Percentiles rank a stretch among this genome's conserved stretches.
Evolutionary conservation across 23 tunicate species (phyloP).

Genomic region (Trididemnum clinides): DNA sequence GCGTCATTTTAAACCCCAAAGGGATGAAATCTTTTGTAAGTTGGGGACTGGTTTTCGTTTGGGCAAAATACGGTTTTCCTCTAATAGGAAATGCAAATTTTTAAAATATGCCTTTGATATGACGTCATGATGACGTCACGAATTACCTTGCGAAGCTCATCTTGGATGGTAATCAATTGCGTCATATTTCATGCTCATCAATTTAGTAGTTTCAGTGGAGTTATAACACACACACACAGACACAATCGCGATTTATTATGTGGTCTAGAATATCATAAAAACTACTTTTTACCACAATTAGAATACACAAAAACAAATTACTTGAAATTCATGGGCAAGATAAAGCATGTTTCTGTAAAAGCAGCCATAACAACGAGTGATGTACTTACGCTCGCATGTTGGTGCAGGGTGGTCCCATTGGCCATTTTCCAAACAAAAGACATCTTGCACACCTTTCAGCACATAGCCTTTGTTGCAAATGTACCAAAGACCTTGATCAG

Average conservation of each 20-base stretch:
- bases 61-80: no score
- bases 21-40: no score
- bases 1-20: no score
- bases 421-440: background rate
- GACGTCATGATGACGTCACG: no score
- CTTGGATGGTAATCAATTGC: background rate
- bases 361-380: no score
- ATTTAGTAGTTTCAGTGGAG: background rate
- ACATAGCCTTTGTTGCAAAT: background rate
- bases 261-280: background rate
- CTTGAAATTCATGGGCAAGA: no score
- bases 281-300: background rate
- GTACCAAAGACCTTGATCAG: background rate
- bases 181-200: background rate
- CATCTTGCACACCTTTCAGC: background rate
- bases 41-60: no score
- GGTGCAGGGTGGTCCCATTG: conserved; percentile 8
- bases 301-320: no score
- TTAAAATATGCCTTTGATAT: no score
- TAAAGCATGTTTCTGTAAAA: no score
- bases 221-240: background rate
- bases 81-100: no score
- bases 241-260: background rate
- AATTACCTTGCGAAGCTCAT: background rate
- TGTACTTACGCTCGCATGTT: conserved; percentile 7